These are phyloP conservation scores for Drosophila sulfurigaster DNA, from an alignment of 1,140 invertebrate genomes.

Conservation along the genomic window DNA sequence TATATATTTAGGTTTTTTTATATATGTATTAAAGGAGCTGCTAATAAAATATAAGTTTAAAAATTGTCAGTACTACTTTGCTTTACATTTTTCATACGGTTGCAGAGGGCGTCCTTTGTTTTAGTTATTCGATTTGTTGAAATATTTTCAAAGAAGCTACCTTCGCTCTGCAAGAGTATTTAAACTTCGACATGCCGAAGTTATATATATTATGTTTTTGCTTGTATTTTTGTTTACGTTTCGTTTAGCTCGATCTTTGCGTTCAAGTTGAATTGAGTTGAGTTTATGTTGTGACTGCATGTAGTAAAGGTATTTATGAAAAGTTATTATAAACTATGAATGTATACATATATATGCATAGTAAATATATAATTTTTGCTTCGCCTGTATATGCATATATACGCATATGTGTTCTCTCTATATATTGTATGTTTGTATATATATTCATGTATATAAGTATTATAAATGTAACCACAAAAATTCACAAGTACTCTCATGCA, in stretches of 20 bases:
- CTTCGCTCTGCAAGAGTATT: not conserved
- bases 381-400: conserved; percentile 33
- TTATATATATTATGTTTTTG: conserved; percentile 5
- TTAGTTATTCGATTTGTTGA: too few species aligned
- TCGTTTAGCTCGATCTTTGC: conserved; percentile 54
- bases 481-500: conserved; percentile 8
- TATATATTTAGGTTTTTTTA: conserved; percentile 1
- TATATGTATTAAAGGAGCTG: conserved; percentile 33
- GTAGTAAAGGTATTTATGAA: conserved; percentile 59
- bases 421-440: conserved; percentile 8
- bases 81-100: conserved; percentile 9
- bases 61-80: conserved; percentile 58
- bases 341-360: conserved; percentile 40
- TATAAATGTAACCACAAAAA: conserved; percentile 46
- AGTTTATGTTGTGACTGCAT: conserved; percentile 14
- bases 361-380: conserved; percentile 52
- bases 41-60: conserved; percentile 48
- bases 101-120: not conserved
- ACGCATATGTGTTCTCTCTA: not conserved
- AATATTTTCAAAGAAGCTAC: too few species aligned
- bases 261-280: conserved; percentile 55
- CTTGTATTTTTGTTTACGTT: conserved; percentile 5
- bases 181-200: not conserved
- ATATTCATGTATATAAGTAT: conserved; percentile 34
- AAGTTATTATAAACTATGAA: conserved; percentile 58